Conservation (phyloP, 2,888 invertebrate genomes). For the Fragum fragum region DNA sequence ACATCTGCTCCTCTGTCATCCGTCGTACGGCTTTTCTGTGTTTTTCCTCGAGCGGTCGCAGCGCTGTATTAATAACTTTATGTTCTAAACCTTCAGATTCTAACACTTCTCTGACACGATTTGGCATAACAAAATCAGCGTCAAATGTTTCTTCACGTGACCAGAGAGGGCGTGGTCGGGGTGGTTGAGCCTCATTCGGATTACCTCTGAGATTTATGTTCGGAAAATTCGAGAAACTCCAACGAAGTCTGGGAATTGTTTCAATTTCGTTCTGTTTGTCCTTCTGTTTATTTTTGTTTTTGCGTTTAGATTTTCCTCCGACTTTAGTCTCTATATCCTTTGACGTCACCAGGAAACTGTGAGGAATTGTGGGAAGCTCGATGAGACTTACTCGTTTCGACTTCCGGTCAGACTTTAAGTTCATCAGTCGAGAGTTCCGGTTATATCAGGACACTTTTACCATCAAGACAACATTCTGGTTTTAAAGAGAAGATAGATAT, state of each 20-base stretch:
- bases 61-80: conserved; percentile 63
- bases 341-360: conserved; percentile 38
- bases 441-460: not conserved
- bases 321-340: conserved; percentile 1
- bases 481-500: not conserved
- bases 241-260: conserved; percentile 17
- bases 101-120: conserved; percentile 70
- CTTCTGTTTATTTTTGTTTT: conserved; percentile 5
- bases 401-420: conserved; percentile 30
- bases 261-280: not conserved
- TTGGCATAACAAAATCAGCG: conserved; percentile 74
- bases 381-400: conserved; percentile 24
- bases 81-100: conserved; percentile 69
- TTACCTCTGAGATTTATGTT: conserved; percentile 31
- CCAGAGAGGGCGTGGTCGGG: conserved; percentile 12
- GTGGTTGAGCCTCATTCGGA: conserved; percentile 28
- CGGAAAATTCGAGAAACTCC: conserved; percentile 21
- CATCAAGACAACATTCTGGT: not conserved
- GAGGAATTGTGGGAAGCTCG: conserved; percentile 31
- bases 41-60: conserved; percentile 59
- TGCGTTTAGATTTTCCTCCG: not conserved
- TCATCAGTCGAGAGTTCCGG: conserved; percentile 7
- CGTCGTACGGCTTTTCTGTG: conserved; percentile 51
- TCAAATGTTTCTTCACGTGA: conserved; percentile 63
- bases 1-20: conserved; percentile 59